These are phyloP conservation scores for Stichodactyla helianthus DNA, from an alignment of 64 coral and sea anemone species.

Conservation along the genomic window DNA sequence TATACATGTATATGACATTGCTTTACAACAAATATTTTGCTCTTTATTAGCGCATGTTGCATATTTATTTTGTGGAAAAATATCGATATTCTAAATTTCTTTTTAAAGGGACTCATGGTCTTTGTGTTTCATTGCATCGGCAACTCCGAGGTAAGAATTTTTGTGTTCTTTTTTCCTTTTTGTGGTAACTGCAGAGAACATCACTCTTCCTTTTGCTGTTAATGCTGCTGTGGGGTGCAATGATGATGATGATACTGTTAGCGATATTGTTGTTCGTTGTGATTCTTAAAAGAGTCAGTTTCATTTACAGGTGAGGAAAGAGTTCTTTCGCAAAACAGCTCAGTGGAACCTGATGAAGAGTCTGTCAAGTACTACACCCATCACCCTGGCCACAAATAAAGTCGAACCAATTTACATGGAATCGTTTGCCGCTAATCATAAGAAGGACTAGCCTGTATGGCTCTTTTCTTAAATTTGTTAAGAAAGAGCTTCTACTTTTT, in stretches of 20 bases:
- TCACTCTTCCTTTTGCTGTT: background rate
- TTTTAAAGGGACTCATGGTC: slow-evolving; percentile 24
- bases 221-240: too few relatives aligned
- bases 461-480: too few relatives aligned
- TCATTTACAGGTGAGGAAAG: background rate
- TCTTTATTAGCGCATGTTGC: too few relatives aligned
- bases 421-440: background rate
- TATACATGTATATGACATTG: too few relatives aligned
- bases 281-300: background rate
- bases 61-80: too few relatives aligned
- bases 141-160: slow-evolving; percentile 38
- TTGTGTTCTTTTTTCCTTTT: background rate
- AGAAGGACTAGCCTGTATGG: background rate
- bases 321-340: background rate
- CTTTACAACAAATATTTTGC: too few relatives aligned
- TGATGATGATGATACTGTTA: too few relatives aligned
- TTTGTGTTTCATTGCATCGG: slow-evolving; percentile 48
- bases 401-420: background rate
- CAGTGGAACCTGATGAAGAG: slow-evolving; percentile 1
- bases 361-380: background rate
- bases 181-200: background rate
- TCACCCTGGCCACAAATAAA: background rate
- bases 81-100: background rate
- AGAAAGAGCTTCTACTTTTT: too few relatives aligned
- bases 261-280: too few relatives aligned